Conservation (phyloP, 2,113 vertebrate genomes). For the Bufo gargarizans region DNA sequence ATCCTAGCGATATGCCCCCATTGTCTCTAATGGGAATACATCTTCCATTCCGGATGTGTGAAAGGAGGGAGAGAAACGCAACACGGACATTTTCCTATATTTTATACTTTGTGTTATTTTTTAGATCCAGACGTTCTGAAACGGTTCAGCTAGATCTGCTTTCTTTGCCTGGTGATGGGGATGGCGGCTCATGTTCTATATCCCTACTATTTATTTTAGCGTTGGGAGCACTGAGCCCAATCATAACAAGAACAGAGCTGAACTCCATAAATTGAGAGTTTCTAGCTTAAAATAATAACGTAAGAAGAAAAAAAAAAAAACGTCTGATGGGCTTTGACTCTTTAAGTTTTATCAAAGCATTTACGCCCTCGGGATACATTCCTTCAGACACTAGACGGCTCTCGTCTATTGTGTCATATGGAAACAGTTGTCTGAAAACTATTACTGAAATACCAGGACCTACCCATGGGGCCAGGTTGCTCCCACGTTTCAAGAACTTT, state of each 20-base stretch:
- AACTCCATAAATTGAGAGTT: not conserved
- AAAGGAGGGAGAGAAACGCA: not conserved
- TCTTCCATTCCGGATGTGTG: no score
- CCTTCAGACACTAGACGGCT: not conserved
- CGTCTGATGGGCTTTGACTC: not conserved
- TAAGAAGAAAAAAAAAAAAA: not conserved
- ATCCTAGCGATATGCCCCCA: no score
- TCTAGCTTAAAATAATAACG: not conserved
- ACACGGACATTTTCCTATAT: not conserved
- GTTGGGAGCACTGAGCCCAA: not conserved
- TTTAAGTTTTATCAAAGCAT: not conserved
- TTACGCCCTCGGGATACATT: not conserved
- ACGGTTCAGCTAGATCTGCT: no score
- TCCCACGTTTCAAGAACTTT: not conserved
- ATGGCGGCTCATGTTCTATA: not conserved
- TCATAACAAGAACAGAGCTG: not conserved
- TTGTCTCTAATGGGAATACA: no score
- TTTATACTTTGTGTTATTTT: not conserved
- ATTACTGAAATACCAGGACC: not conserved
- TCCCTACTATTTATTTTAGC: not conserved
- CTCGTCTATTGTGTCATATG: not conserved
- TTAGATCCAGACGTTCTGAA: not conserved
- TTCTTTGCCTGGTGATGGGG: not conserved
- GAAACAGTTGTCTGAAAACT: not conserved
- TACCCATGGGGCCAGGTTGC: not conserved